phyloP scores from a whole-genome alignment of 92 coral and sea anemone species.

The Heliopora coerulea region DNA sequence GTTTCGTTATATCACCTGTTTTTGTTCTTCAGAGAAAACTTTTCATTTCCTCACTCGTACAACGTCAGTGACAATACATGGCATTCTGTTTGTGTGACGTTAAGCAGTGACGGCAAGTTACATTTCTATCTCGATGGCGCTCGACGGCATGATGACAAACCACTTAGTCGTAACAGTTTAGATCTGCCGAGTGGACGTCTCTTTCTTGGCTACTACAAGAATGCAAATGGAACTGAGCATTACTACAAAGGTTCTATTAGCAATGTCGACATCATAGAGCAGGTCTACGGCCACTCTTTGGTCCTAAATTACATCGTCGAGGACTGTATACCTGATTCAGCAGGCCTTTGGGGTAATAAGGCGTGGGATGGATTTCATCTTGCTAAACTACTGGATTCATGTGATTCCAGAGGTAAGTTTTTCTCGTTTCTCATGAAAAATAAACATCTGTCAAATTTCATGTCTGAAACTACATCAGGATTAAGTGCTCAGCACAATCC shows the following conservation, averaged over 20 bases:
- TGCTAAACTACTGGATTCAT: no score
- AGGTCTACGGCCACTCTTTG: neutral
- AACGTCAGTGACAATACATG: neutral
- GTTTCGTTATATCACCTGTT: no score
- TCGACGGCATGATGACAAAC: neutral
- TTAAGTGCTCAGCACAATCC: no score
- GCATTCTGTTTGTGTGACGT: neutral
- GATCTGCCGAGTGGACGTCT: neutral
- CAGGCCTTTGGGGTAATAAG: neutral
- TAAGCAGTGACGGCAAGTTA: neutral
- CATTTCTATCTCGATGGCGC: slow-evolving; percentile 2
- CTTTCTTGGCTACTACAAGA: neutral
- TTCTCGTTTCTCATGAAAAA: no score
- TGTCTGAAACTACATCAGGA: no score
- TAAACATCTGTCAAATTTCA: no score
- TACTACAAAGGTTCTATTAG: neutral
- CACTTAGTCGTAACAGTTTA: neutral
- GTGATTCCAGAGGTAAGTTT: no score
- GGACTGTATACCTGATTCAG: neutral
- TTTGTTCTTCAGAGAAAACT: neutral
- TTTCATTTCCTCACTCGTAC: neutral
- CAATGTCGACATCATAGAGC: neutral
- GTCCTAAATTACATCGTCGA: neutral
- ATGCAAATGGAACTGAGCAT: neutral
- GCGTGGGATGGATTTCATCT: neutral